Conservation (phyloP, 2,113 vertebrate genomes). For the Gymnorhina tibicen region DNA sequence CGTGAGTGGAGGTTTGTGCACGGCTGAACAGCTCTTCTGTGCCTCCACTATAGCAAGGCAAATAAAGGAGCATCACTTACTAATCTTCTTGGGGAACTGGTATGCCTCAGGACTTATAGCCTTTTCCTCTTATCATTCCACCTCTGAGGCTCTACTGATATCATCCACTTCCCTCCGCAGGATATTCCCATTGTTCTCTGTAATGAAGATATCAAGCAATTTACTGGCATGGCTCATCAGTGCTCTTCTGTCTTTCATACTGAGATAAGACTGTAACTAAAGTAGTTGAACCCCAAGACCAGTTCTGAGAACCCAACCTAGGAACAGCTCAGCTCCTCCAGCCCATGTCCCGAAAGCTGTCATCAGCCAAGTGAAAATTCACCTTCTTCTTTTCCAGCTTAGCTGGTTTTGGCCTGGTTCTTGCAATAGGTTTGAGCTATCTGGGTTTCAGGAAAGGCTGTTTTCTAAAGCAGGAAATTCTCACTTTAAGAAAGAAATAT, state of each 20-base stretch:
- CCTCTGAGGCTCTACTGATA: background rate
- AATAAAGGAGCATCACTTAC: background rate
- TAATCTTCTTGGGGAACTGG: background rate
- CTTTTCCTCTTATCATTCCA: background rate
- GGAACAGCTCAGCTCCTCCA: background rate
- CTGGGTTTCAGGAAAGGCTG: background rate
- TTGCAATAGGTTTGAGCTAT: background rate
- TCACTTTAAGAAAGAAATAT: background rate
- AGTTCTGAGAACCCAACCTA: background rate
- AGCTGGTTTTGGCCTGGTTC: background rate
- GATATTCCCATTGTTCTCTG: background rate
- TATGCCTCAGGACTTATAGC: background rate
- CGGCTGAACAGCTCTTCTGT: background rate
- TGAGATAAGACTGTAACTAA: background rate
- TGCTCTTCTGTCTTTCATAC: background rate
- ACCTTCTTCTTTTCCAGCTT: background rate
- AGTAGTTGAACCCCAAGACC: background rate
- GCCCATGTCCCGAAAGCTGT: background rate
- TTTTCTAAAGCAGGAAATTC: conserved; percentile 19
- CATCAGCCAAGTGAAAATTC: background rate
- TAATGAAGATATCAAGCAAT: background rate
- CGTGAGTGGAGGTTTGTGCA: background rate
- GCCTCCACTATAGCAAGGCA: background rate
- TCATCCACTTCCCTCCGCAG: rapidly evolving
- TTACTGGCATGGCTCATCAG: background rate